phyloP scores from a whole-genome alignment of 2,113 vertebrate genomes.

The Rhadina sibilatrix region DNA sequence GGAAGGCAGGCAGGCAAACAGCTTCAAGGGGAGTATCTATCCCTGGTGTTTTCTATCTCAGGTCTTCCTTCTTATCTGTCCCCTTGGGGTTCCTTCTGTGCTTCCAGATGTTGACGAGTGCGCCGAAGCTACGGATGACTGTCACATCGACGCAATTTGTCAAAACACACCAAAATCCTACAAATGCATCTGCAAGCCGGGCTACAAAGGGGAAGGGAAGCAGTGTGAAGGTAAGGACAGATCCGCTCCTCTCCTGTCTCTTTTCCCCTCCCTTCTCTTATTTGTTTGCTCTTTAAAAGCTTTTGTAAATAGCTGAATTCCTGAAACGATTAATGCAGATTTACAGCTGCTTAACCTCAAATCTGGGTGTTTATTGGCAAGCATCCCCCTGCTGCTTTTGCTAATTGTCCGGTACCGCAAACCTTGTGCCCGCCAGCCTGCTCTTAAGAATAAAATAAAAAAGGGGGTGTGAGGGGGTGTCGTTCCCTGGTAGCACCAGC shows the following conservation, averaged over 20 bases:
- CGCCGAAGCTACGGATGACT: constrained; percentile 88
- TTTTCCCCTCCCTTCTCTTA: background rate
- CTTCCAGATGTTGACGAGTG: constrained; percentile 90
- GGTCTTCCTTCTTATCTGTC: background rate
- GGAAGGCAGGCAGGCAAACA: background rate
- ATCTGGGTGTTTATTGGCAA: constrained; percentile 36
- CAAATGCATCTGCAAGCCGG: constrained; percentile 96
- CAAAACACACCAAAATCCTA: constrained; percentile 94
- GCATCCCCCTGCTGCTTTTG: constrained; percentile 34
- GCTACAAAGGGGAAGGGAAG: constrained; percentile 93
- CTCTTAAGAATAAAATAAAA: background rate
- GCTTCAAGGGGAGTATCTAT: background rate
- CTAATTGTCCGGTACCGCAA: background rate
- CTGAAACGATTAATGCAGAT: constrained; percentile 69
- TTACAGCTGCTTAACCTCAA: constrained; percentile 51
- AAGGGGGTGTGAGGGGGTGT: too few species aligned
- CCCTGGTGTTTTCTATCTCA: background rate
- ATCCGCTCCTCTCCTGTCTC: background rate
- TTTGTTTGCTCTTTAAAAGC: constrained; percentile 66
- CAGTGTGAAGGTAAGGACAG: constrained; percentile 90
- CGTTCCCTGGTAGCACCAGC: background rate
- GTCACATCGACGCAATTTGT: constrained; percentile 96
- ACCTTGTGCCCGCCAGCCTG: background rate
- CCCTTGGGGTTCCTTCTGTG: background rate
- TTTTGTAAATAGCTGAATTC: constrained; percentile 73